Conservation (phyloP, 2,888 invertebrate species). For the Megastigmus dorsalis region DNA sequence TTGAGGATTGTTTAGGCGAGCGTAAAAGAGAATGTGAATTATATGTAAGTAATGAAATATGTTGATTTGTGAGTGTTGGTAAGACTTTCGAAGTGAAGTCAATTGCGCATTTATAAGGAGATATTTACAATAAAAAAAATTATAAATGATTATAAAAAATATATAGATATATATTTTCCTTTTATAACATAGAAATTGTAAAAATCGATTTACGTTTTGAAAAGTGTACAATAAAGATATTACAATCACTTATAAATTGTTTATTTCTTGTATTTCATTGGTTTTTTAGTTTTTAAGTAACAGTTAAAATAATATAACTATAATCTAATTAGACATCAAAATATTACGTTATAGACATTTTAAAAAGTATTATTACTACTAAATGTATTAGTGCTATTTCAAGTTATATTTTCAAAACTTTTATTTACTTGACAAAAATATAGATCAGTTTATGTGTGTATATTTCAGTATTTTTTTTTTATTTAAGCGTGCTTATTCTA, state of each 20-base stretch:
- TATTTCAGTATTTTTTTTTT: too few species aligned
- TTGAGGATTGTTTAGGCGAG: slow-evolving; percentile 26
- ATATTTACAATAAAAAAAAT: slow-evolving; percentile 48
- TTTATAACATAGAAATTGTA: slow-evolving; percentile 42
- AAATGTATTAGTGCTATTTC: too few species aligned
- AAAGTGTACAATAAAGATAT: slow-evolving; percentile 50
- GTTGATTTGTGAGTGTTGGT: slow-evolving; percentile 41
- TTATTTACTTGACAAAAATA: too few species aligned
- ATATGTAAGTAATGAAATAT: slow-evolving; percentile 38
- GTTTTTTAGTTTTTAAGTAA: too few species aligned
- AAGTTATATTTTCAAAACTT: too few species aligned
- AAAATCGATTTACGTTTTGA: slow-evolving; percentile 42
- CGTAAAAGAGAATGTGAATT: slow-evolving; percentile 46
- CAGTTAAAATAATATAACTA: too few species aligned
- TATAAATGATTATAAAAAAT: slow-evolving; percentile 46
- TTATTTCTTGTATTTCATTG: background rate
- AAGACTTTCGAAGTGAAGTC: slow-evolving; percentile 25
- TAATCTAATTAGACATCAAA: too few species aligned
- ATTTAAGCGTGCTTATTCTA: too few species aligned
- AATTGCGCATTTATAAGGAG: slow-evolving; percentile 28
- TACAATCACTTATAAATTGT: slow-evolving; percentile 30
- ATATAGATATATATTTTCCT: slow-evolving; percentile 42
- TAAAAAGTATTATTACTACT: too few species aligned
- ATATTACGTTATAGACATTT: too few species aligned
- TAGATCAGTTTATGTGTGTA: too few species aligned